Conservation (phyloP, 2,113 vertebrate species). For the Crotalus tigris region DNA sequence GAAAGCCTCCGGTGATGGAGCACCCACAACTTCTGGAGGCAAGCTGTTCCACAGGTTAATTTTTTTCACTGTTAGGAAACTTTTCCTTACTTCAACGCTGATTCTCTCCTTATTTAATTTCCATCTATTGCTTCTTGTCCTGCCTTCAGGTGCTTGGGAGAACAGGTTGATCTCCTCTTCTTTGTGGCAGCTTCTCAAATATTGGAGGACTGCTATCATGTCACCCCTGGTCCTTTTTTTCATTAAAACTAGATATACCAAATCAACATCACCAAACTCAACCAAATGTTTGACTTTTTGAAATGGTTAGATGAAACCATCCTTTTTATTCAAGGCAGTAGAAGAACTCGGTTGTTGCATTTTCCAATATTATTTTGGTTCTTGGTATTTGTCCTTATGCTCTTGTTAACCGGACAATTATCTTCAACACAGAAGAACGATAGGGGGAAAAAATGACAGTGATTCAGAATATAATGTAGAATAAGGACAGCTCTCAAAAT, state of each 20-base stretch:
- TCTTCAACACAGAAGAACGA: not conserved
- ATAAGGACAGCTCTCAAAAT: not conserved
- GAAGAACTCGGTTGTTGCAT: not conserved
- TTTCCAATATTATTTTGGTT: not conserved
- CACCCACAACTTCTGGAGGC: too few species aligned
- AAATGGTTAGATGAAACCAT: not conserved
- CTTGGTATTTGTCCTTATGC: not conserved
- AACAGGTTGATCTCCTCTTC: accelerated
- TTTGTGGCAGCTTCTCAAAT: not conserved
- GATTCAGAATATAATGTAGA: not conserved
- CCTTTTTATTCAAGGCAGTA: not conserved
- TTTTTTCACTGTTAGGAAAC: too few species aligned
- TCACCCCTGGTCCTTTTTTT: not conserved
- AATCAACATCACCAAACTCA: not conserved
- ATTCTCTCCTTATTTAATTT: too few species aligned
- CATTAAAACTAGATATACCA: not conserved
- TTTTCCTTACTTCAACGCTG: too few species aligned
- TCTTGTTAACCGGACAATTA: not conserved
- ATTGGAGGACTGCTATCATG: not conserved
- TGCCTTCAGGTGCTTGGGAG: not conserved
- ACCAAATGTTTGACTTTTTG: not conserved
- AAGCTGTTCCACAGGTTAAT: too few species aligned
- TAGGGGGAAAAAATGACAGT: not conserved
- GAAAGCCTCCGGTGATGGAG: too few species aligned
- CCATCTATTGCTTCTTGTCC: too few species aligned